Conservation (phyloP, 2,888 invertebrate genomes). For the Dexiosoma caninum region DNA sequence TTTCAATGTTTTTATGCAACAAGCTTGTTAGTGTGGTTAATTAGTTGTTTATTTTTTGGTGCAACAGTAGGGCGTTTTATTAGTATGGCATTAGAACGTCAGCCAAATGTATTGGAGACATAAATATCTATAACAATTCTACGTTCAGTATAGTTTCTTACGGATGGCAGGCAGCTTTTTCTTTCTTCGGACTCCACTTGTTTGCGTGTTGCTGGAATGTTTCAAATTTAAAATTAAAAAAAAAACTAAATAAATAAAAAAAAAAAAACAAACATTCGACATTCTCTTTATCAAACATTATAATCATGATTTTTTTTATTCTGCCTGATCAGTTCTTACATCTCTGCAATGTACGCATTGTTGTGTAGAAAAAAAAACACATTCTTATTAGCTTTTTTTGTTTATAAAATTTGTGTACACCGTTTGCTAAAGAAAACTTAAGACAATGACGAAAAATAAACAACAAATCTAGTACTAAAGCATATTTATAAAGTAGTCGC, state of each 20-base stretch:
- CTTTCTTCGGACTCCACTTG: background rate
- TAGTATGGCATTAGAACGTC: background rate
- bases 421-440: background rate
- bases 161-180: background rate
- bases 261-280: background rate
- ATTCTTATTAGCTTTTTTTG: background rate
- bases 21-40: background rate
- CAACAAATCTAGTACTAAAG: too few relatives aligned
- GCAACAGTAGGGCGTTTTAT: background rate
- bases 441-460: background rate
- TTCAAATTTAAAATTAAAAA: background rate
- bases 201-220: constrained; percentile 10
- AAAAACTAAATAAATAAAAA: background rate
- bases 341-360: constrained; percentile 13
- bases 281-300: constrained; percentile 7
- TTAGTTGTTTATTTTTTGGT: background rate
- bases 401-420: background rate
- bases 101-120: too few relatives aligned
- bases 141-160: background rate
- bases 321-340: constrained; percentile 27
- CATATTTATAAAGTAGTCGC: too few relatives aligned
- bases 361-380: background rate
- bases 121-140: background rate
- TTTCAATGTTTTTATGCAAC: background rate
- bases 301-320: background rate